Conservation (phyloP, 2,797 vertebrate genomes). For the Oryzias dopingdopingensis region DNA sequence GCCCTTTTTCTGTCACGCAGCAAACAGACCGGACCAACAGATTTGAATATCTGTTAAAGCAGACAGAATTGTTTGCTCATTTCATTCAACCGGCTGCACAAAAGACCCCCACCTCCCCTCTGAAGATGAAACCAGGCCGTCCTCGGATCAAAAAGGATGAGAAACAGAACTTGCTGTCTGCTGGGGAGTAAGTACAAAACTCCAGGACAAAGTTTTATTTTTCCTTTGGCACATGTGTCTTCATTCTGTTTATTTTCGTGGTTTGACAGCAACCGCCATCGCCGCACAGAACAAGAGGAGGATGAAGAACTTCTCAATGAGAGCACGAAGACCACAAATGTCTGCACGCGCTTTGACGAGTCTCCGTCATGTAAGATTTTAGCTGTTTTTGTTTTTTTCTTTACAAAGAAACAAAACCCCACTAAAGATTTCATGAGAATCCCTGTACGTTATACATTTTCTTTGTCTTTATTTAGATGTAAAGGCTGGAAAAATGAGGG, state of each 20-base stretch:
- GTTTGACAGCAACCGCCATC: conserved; percentile 87
- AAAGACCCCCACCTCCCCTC: conserved; percentile 97
- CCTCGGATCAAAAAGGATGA: conserved; percentile 97
- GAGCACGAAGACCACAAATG: conserved; percentile 92
- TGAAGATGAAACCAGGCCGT: conserved; percentile 99
- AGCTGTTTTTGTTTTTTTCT: background rate
- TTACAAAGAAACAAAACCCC: background rate
- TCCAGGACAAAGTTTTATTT: background rate
- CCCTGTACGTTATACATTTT: conserved; percentile 1
- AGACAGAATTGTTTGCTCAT: conserved; percentile 98
- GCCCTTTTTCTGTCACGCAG: conserved; percentile 63
- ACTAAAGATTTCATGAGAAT: background rate
- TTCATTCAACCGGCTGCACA: conserved; percentile 98
- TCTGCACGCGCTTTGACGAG: conserved; percentile 96
- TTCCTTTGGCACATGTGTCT: background rate
- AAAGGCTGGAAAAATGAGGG: conserved; percentile 92
- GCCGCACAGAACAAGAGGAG: conserved; percentile 96
- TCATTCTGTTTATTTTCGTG: background rate
- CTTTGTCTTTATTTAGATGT: conserved; percentile 78
- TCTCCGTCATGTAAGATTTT: conserved; percentile 90
- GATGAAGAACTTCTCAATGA: conserved; percentile 96
- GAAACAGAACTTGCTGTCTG: conserved; percentile 94
- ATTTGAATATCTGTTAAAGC: conserved; percentile 98
- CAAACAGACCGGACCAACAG: conserved; percentile 96
- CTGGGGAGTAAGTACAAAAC: conserved; percentile 88